Evolutionary conservation across 1,140 invertebrate genomes (phyloP), one percentile per base, ranked within the genome.

Genomic region (Papilio xuthus): DNA sequence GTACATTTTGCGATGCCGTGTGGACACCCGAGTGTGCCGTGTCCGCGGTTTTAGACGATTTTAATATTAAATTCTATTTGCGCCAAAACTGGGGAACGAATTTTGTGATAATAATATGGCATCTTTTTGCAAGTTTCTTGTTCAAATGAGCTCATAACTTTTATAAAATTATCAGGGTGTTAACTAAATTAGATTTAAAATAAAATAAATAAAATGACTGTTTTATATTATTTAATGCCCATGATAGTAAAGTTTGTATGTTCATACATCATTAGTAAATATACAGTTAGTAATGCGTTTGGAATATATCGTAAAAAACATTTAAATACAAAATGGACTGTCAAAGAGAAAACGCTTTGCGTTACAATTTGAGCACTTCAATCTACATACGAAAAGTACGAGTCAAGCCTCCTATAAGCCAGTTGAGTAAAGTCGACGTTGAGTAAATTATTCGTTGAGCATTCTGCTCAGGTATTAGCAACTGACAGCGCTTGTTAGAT

Each of bases 31-130:
- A 77, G 79, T 71, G 78, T 79, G 67, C 42, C 78, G 77, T 79
- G 83, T 79, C 76, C 77, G 79, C 82, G 86, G 83, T 83, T 86
- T 82, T 82, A 76, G 80, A 81, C 74, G 79, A 73, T 85, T 84
- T 84, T 84, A 83, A 84, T 84, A 83, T 77, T 74, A 78, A 56
- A 60, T 44, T 56, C 50, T 71, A 28, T 71, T 78, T 72, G 7
- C 28, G 2, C 50, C 26, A 67, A 13, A 67, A 42, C 10, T 41
- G 28, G 18, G 12, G n/a, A 18, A 53, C 44, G 72, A 32, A 41
- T 56, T 76, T 63, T n/a, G 74, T 32, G n/a, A 41, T 41, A 47
- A 28, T 60, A 60, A 63, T 6, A 8, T 20, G 1, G 20, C 73
- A 44, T 18, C 71, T 73, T 73, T 73, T 37, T 53, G 26, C 60